A percentile compares a stretch with the other conserved stretches of the same genome.
These are phyloP conservation scores for Chymomyza procnemis DNA, from an alignment of 2,888 invertebrate genomes.

Conservation along the genomic window DNA sequence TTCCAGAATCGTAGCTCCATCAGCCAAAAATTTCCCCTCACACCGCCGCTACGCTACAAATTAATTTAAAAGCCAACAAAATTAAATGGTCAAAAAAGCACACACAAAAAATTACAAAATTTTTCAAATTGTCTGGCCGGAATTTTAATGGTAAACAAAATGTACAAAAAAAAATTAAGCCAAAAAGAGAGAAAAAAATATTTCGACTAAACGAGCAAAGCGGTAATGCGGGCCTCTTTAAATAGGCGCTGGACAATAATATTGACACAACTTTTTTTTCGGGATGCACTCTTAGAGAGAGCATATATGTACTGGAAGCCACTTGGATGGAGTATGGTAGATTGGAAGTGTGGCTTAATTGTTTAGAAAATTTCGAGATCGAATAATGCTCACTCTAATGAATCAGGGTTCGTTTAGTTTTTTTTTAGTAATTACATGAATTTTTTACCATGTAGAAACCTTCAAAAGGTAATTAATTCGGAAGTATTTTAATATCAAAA, in stretches of 20 bases:
- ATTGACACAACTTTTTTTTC: conserved; percentile 60
- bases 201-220: conserved; percentile 3
- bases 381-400: no score
- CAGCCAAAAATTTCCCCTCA: conserved; percentile 47
- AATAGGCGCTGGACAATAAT: conserved; percentile 57
- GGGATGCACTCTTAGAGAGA: neutral
- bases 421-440: no score
- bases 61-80: conserved; percentile 58
- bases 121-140: conserved; percentile 57
- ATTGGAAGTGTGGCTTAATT: no score
- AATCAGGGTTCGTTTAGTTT: no score
- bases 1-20: neutral
- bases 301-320: no score
- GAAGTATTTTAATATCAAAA: no score
- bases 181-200: neutral
- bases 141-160: conserved; percentile 69
- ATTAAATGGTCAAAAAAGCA: conserved; percentile 8
- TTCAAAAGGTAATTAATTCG: no score
- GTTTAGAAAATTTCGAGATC: no score
- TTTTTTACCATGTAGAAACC: no score
- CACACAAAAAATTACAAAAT: conserved; percentile 50
- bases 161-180: conserved; percentile 17
- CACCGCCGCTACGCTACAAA: conserved; percentile 50
- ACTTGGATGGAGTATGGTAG: no score
- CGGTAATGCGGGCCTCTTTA: conserved; percentile 43